Evolutionary conservation across 2,888 invertebrate genomes (phyloP), one percentile per base, ranked within the genome.

Genomic region (Hypomecis punctinalis): DNA sequence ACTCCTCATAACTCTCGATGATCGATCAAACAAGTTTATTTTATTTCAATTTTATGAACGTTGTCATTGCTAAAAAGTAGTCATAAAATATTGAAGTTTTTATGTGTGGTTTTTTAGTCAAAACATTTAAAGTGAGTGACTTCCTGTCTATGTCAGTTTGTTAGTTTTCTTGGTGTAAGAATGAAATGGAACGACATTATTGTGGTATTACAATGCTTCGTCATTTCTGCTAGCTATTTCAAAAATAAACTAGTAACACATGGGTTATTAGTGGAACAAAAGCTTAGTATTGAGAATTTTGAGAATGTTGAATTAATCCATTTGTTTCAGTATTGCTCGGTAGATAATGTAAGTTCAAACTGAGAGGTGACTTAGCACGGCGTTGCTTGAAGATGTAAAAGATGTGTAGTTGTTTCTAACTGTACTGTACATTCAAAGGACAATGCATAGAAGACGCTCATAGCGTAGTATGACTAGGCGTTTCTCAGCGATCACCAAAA

Each of bases 11-110:
- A 55, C 39, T 59, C 63, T 55, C 46, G 23, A 51, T 40, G 59
- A 46, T 64, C 63, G 46, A 59, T 64, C 59, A 64, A 49, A 64
- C 61, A 53, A 51, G 52, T 23, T 56, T 52, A 48, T 56, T 57
- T 54, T 64, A 59, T 45, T 40, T 23, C 6, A 40, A 39, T 45
- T 54, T 64, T 60, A 60, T 64, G 4, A 47, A n/a, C 47, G 46
- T 33, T 48, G 48, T 61, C 46, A 40, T 10, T 43, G 5, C n/a
- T 55, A 40, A 64, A 58, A 52, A 61, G 52, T 48, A 43, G 37
- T 57, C 11, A 9, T 48, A 54, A 53, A 47, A 40, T 39, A 48
- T 63, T 43, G 23, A 37, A 11, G 35, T 57, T 37, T 56, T 65
- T 59, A 63, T 40, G 7, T 49, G 59, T 33, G 63, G 59, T 49